Base-by-base conservation (phyloP, 2,888 invertebrate genomes). In the Drosophila pseudotalamancana region DNA sequence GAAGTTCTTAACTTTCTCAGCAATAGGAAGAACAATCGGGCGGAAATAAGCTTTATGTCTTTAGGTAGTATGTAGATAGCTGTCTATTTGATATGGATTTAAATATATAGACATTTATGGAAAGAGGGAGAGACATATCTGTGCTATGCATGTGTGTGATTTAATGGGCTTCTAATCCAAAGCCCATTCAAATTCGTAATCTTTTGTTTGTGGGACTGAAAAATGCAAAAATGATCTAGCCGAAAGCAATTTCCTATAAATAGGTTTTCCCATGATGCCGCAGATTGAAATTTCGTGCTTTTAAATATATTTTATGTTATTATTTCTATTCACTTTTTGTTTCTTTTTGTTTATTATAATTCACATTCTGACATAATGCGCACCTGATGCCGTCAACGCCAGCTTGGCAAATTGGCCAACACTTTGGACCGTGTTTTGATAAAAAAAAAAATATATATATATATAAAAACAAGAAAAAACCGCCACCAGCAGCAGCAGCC, bases 311-410 rank as follows among this genome's bases (percentile, higher is more conserved):
- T 68, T 69, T 34, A 51, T 62, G 53, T 56, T 56, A 34, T 49
- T 64, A 51, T 70, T 72, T 56, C 50, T 66, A 42, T 40, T 46
- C 32, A 46, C 14, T 46, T 37, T n/a, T 43, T 29, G 29, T 29
- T n/a, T 18, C 31, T 61, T 61, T 62, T 56, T 60, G 43, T 40
- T 55, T 63, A 85, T 81, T 67, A 72, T 78, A 71, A 76, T 85
- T 82, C 65, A 63, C 64, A 62, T 64, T 68, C 51, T 73, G 86
- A 76, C 82, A 82, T 85, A 82, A 85, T 76, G 79, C 66, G 73
- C 81, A 81, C 81, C 81, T 85, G 86, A 82, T 82, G 79, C 76
- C 76, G 57, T 40, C 54, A 50, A 49, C 48, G 57, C 39, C 54
- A 50, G 45, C 65, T 48, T 53, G 72, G 57, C 76, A 79, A 68